A percentile compares a stretch with the other conserved stretches of the same genome.
Evolutionary conservation across 2,888 invertebrate genomes (phyloP).

Genomic region (Macrophya annulata): DNA sequence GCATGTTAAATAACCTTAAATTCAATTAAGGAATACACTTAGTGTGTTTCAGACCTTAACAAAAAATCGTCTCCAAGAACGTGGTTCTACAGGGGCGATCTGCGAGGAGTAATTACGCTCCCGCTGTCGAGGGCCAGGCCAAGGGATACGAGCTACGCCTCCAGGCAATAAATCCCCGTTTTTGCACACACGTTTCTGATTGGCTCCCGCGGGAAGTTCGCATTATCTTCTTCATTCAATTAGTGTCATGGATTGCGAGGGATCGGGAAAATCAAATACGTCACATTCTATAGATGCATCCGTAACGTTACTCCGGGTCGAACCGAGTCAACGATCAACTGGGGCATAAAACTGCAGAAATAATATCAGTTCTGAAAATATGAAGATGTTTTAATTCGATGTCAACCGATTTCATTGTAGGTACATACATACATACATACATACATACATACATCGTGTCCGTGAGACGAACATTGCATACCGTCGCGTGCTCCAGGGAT

Average conservation of each 20-base stretch:
- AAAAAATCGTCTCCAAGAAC: constrained; percentile 68
- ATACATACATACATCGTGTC: background rate
- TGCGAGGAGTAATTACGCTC: constrained; percentile 75
- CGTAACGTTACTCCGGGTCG: background rate
- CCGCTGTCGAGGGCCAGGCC: constrained; percentile 57
- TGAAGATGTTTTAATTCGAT: background rate
- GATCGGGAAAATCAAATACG: constrained; percentile 63
- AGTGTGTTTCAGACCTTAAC: constrained; percentile 59
- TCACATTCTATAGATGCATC: constrained; percentile 23
- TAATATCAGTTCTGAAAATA: background rate
- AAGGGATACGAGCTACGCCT: constrained; percentile 65
- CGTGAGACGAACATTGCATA: background rate
- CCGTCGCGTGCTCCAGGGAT: constrained; percentile 26
- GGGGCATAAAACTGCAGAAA: too few relatives aligned
- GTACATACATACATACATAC: background rate
- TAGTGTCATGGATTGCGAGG: constrained; percentile 65
- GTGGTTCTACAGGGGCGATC: constrained; percentile 36
- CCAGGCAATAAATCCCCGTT: constrained; percentile 74
- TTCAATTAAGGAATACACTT: constrained; percentile 77
- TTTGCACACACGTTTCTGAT: constrained; percentile 70
- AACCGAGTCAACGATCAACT: too few relatives aligned
- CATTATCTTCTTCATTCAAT: constrained; percentile 70
- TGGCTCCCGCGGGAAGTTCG: constrained; percentile 69
- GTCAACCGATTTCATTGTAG: background rate
- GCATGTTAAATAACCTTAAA: constrained; percentile 76